Conservation (phyloP, 2,113 vertebrate species). For the Tragulus kanchil region DNA sequence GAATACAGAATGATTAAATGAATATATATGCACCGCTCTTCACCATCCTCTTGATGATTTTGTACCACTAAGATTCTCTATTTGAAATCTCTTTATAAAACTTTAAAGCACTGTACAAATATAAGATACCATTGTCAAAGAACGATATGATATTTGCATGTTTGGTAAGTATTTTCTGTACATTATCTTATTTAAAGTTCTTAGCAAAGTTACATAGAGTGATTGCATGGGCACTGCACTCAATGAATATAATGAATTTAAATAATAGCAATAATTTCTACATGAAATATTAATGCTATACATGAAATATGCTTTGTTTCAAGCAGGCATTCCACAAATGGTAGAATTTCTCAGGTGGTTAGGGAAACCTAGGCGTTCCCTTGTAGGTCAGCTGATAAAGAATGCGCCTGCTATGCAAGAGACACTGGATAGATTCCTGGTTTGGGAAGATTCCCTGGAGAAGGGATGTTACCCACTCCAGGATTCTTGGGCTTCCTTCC, state of each 20-base stretch:
- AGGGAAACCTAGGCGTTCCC: background rate
- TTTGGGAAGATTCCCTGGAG: no score
- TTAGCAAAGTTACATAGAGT: background rate
- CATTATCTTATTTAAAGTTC: background rate
- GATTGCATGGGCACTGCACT: background rate
- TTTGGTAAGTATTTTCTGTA: background rate
- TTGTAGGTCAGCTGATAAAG: no score
- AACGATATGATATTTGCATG: background rate
- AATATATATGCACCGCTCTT: background rate
- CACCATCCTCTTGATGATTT: background rate
- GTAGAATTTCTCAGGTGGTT: background rate
- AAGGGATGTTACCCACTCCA: no score
- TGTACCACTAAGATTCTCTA: background rate
- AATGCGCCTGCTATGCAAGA: no score
- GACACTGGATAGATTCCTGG: no score
- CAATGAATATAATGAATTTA: background rate
- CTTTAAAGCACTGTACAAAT: background rate
- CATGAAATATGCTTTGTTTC: background rate
- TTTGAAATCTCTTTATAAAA: background rate
- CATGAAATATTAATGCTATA: background rate
- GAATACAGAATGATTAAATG: background rate
- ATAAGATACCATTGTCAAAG: background rate
- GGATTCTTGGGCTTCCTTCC: no score
- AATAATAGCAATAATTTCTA: background rate
- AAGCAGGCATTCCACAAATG: background rate